Conservation (phyloP, 2,113 vertebrate species). For the Gadus chalcogrammus region DNA sequence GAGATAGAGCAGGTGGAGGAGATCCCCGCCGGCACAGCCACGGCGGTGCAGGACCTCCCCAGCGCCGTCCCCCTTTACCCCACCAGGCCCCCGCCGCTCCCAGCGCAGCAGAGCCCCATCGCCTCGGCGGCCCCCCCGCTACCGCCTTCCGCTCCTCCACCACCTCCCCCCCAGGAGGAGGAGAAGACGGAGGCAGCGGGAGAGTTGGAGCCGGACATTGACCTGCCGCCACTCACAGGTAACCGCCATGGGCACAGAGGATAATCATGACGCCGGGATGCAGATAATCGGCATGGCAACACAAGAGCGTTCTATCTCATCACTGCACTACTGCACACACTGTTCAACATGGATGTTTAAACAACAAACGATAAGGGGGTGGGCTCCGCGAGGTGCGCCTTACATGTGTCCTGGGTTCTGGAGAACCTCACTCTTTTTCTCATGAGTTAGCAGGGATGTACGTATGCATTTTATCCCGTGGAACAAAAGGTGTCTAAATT, state of each 20-base stretch:
- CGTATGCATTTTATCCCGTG: too few relatives aligned
- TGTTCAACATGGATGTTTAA: too few relatives aligned
- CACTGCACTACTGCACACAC: too few relatives aligned
- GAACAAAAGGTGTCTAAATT: too few relatives aligned
- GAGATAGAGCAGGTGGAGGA: constrained; percentile 93
- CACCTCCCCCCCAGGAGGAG: constrained; percentile 21
- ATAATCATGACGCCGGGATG: too few relatives aligned
- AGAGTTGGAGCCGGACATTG: constrained; percentile 78
- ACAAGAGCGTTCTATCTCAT: too few relatives aligned
- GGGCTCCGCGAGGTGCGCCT: too few relatives aligned
- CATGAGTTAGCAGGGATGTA: too few relatives aligned
- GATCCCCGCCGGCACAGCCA: constrained; percentile 82
- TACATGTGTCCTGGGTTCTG: too few relatives aligned
- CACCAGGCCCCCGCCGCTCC: constrained; percentile 64
- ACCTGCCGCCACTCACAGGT: constrained; percentile 94
- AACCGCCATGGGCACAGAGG: neutral
- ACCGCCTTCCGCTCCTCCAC: constrained; percentile 56
- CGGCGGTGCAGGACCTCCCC: constrained; percentile 79
- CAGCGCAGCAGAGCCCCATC: constrained; percentile 71
- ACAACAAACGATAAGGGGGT: too few relatives aligned
- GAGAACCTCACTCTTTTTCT: too few relatives aligned
- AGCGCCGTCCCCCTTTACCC: constrained; percentile 73
- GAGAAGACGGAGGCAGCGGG: constrained; percentile 69
- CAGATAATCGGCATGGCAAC: too few relatives aligned
- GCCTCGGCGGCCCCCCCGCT: constrained; percentile 68